These are phyloP conservation scores for Aricia artaxerxes DNA, from an alignment of 2,888 invertebrate species.

Conservation along the genomic window DNA sequence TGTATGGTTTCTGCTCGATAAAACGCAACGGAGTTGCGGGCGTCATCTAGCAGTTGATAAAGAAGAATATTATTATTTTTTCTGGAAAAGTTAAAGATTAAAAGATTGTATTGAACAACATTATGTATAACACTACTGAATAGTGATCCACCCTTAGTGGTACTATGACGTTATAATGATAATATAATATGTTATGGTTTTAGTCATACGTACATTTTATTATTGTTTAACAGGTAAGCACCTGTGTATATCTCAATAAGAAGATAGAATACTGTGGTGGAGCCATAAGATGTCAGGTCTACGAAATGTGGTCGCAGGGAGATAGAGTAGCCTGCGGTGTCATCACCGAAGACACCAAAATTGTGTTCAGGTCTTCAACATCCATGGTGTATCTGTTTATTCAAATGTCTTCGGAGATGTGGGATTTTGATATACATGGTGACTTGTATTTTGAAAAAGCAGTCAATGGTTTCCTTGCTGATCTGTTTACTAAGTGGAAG, in stretches of 20 bases:
- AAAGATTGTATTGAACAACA: no score
- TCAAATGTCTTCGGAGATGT: conserved; percentile 99
- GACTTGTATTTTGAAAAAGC: conserved; percentile 99
- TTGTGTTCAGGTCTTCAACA: conserved; percentile 98
- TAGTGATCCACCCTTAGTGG: no score
- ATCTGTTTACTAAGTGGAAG: conserved; percentile 98
- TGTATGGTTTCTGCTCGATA: no score
- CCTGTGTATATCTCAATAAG: conserved; percentile 96
- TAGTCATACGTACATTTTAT: no score
- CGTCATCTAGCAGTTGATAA: no score
- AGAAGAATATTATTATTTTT: no score
- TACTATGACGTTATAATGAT: no score
- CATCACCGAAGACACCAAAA: conserved; percentile 96
- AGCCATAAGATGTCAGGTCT: conserved; percentile 91
- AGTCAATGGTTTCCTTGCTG: conserved; percentile 97
- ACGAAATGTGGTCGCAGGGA: conserved; percentile 98
- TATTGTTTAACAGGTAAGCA: conserved; percentile 84
- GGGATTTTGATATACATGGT: conserved; percentile 99
- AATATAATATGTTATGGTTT: no score
- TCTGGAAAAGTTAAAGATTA: no score
- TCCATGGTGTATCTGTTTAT: conserved; percentile 98
- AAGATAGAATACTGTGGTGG: conserved; percentile 96
- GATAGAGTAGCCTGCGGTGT: conserved; percentile 97
- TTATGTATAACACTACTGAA: no score
- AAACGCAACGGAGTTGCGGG: no score